Conservation (phyloP, 53 echinoderm and acorn worm genomes). For the Hippasteria phrygiana region DNA sequence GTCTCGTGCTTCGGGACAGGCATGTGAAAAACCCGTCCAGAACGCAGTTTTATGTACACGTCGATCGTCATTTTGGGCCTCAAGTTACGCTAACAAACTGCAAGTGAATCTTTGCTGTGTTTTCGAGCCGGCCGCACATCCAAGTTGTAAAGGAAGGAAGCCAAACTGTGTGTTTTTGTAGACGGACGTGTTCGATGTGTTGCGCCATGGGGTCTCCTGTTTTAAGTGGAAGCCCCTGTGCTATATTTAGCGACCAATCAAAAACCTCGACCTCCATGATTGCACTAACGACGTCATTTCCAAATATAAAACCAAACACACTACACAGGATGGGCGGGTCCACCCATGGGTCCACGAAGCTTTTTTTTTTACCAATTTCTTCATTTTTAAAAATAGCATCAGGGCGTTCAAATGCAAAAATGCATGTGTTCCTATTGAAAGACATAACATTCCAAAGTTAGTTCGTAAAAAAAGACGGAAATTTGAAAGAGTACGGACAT, state of each 20-base stretch:
- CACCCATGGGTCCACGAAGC: no score
- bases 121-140: background rate
- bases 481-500: no score
- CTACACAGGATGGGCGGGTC: no score
- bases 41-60: slow-evolving; percentile 68
- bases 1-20: slow-evolving; percentile 60
- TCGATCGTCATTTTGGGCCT: slow-evolving; percentile 33
- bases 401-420: no score
- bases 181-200: background rate
- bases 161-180: background rate
- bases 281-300: slow-evolving; percentile 19
- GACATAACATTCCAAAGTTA: no score
- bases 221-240: slow-evolving; percentile 52
- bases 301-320: background rate
- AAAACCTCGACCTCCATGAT: background rate
- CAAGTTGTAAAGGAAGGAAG: background rate
- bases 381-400: no score
- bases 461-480: no score
- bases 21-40: slow-evolving; percentile 57
- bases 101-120: background rate
- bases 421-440: no score
- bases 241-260: slow-evolving; percentile 87
- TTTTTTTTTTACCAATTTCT: no score
- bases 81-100: background rate
- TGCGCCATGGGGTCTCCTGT: slow-evolving; percentile 7